Percentiles rank a stretch among this genome's conserved stretches.
Evolutionary conservation across 1,140 invertebrate species (phyloP).

Genomic region (Anastatus disparis): DNA sequence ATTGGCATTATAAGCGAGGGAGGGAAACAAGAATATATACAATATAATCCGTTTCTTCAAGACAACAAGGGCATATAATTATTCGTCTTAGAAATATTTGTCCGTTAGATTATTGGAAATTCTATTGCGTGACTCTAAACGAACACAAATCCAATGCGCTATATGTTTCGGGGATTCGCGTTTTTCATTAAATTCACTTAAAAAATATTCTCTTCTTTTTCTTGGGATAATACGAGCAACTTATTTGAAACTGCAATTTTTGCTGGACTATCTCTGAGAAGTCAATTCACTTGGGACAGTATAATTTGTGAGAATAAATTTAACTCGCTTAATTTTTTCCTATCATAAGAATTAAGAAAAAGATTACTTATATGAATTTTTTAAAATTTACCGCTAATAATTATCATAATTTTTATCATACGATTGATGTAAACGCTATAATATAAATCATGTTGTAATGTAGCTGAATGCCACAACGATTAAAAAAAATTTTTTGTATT

Average conservation of each 20-base stretch:
- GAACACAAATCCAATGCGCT: background rate
- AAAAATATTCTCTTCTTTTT: background rate
- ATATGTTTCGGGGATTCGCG: background rate
- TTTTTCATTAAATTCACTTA: slow-evolving; percentile 22
- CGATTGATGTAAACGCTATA: no score
- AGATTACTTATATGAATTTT: no score
- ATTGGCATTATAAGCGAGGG: slow-evolving; percentile 34
- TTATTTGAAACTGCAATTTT: slow-evolving; percentile 37
- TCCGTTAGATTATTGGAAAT: slow-evolving; percentile 36
- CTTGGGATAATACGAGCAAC: slow-evolving; percentile 27
- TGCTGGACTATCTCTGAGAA: slow-evolving; percentile 14
- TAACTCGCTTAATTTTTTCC: slow-evolving; percentile 43
- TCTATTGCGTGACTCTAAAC: slow-evolving; percentile 34
- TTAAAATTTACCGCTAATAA: no score
- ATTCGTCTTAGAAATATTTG: slow-evolving; percentile 42
- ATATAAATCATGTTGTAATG: no score
- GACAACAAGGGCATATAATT: slow-evolving; percentile 37
- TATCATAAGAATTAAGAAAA: no score
- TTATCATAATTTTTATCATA: no score
- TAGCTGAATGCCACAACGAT: no score
- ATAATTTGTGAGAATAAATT: slow-evolving; percentile 21
- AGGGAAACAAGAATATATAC: background rate
- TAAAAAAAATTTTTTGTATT: no score
- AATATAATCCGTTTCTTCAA: slow-evolving; percentile 19
- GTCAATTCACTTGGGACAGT: slow-evolving; percentile 18